A percentile compares a stretch with the other conserved stretches of the same genome.
phyloP scores from a whole-genome alignment of 2,113 vertebrate species.

The Gallinago jamesoni region DNA sequence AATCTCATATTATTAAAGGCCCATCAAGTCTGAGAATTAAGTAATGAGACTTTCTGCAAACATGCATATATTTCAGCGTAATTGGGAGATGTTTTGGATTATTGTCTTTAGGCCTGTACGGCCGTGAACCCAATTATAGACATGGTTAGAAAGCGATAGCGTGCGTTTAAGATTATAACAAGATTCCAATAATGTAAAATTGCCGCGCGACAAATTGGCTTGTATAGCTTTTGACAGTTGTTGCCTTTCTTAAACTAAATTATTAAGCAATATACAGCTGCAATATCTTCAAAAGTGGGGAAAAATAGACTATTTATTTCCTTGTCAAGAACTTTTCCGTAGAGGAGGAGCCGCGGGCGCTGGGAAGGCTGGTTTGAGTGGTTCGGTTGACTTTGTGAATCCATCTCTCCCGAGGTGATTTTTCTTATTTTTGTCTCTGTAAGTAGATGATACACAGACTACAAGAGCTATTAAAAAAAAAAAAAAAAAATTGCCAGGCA shows the following conservation, averaged over 20 bases:
- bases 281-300: not conserved
- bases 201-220: conserved; percentile 2
- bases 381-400: not conserved
- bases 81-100: conserved; percentile 8
- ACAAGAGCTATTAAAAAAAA: not conserved
- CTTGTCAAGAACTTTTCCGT: not conserved
- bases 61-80: not conserved
- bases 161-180: conserved; percentile 27
- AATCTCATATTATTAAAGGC: not conserved
- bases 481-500: not conserved
- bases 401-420: not conserved
- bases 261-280: not conserved
- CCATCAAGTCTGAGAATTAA: conserved; percentile 5
- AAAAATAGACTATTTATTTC: not conserved
- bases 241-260: not conserved
- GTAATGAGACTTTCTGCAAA: not conserved
- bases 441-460: not conserved
- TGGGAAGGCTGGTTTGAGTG: not conserved
- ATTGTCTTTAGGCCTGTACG: not conserved
- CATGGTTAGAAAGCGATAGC: not conserved
- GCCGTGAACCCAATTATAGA: conserved; percentile 31
- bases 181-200: conserved; percentile 29
- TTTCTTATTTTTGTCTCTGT: not conserved
- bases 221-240: conserved; percentile 45
- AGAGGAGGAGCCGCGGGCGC: rapidly evolving